phyloP scores from a whole-genome alignment of 2,113 vertebrate species.

The Progne subis region DNA sequence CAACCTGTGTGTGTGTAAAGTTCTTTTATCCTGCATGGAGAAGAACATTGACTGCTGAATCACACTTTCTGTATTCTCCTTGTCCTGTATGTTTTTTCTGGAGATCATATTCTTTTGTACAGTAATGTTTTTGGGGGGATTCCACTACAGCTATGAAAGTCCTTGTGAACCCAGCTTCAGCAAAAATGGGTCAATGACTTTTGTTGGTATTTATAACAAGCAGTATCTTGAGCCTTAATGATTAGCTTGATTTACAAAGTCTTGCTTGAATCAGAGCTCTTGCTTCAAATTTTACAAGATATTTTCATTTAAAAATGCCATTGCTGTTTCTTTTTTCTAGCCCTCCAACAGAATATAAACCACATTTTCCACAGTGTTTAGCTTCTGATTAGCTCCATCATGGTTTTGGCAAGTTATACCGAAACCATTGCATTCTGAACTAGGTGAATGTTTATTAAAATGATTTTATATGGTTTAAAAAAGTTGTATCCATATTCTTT shows the following conservation, averaged over 20 bases:
- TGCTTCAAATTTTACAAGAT: background rate
- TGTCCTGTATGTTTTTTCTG: background rate
- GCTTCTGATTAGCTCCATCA: background rate
- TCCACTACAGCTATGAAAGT: background rate
- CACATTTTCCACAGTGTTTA: background rate
- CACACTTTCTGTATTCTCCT: background rate
- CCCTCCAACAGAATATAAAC: background rate
- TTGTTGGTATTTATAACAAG: background rate
- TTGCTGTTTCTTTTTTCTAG: background rate
- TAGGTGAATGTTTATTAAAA: background rate
- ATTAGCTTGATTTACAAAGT: background rate
- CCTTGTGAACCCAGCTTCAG: background rate
- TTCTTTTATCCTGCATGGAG: background rate
- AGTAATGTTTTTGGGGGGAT: background rate
- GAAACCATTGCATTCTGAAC: background rate
- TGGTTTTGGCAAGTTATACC: background rate
- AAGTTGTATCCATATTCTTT: background rate
- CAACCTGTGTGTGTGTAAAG: background rate
- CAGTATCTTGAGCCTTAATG: background rate
- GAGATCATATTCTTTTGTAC: background rate
- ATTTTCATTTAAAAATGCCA: background rate
- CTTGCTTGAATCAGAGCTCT: background rate
- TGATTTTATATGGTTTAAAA: background rate
- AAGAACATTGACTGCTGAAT: background rate
- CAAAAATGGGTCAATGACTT: background rate